These are phyloP conservation scores for Orthosia gracilis DNA, from an alignment of 2,888 invertebrate genomes.

Conservation along the genomic window DNA sequence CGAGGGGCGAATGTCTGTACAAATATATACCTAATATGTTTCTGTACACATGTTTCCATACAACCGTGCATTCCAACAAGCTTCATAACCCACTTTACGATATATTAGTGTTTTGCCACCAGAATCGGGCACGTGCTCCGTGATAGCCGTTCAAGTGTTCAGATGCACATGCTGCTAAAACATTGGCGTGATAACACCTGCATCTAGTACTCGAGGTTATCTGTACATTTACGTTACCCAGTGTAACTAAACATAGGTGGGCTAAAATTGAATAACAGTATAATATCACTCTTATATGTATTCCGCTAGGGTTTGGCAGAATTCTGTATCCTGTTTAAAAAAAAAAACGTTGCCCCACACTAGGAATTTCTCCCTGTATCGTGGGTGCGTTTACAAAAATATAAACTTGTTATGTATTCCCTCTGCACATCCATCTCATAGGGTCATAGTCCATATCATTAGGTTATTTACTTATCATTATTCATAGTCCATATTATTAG, in stretches of 20 bases:
- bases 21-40: not conserved
- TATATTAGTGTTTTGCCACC: slow-evolving; percentile 29
- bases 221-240: slow-evolving; percentile 45
- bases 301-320: too few relatives aligned
- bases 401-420: too few relatives aligned
- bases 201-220: slow-evolving; percentile 54
- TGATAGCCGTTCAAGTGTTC: slow-evolving; percentile 50
- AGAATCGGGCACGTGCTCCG: slow-evolving; percentile 36
- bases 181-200: slow-evolving; percentile 50
- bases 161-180: slow-evolving; percentile 50
- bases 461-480: too few relatives aligned
- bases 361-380: too few relatives aligned
- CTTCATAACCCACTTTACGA: slow-evolving; percentile 38
- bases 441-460: too few relatives aligned
- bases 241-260: slow-evolving; percentile 16
- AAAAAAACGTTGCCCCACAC: too few relatives aligned
- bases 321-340: too few relatives aligned
- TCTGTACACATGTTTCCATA: not conserved
- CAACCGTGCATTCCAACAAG: slow-evolving; percentile 23
- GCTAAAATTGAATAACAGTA: slow-evolving; percentile 7
- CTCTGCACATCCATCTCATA: too few relatives aligned
- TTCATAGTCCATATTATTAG: too few relatives aligned
- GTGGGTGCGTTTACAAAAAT: too few relatives aligned
- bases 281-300: too few relatives aligned
- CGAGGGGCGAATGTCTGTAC: not conserved